Conservation (phyloP, 2,888 invertebrate genomes). For the Polydrusus cervinus region DNA sequence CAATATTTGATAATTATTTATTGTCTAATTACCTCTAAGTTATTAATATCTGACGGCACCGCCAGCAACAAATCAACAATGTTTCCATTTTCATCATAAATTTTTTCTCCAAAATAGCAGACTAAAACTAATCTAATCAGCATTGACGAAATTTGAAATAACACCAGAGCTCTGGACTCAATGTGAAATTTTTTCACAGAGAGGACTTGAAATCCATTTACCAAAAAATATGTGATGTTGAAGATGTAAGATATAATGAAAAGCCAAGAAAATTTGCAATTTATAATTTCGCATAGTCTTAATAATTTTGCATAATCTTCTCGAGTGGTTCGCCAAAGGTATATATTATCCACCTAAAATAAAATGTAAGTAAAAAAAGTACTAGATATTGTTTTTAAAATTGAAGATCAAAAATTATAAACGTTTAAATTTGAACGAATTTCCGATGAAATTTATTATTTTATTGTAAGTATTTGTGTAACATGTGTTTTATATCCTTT, state of each 20-base stretch:
- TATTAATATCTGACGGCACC: slow-evolving; percentile 77
- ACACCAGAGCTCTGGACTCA: not conserved
- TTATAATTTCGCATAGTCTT: slow-evolving; percentile 3
- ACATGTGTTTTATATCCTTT: too few species aligned
- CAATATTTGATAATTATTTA: too few species aligned
- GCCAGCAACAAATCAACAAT: slow-evolving; percentile 73
- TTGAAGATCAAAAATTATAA: too few species aligned
- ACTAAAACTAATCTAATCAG: not conserved
- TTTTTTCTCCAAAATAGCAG: slow-evolving; percentile 63
- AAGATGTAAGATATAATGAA: not conserved
- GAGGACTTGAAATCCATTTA: slow-evolving; percentile 9
- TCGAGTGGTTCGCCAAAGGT: slow-evolving; percentile 10
- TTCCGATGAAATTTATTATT: too few species aligned
- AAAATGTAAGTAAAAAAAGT: not conserved
- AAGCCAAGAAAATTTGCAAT: slow-evolving; percentile 2
- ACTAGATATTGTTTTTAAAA: not conserved
- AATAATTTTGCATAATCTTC: slow-evolving; percentile 17
- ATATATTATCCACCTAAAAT: slow-evolving; percentile 25
- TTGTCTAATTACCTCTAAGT: slow-evolving; percentile 77
- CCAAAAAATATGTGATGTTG: slow-evolving; percentile 2
- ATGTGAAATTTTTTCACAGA: not conserved
- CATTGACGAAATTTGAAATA: not conserved
- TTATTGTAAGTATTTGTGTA: too few species aligned
- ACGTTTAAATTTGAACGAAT: too few species aligned
- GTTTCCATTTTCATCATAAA: slow-evolving; percentile 64